Conservation (phyloP, 2,888 invertebrate genomes). For the Pristionchus japonicus region DNA sequence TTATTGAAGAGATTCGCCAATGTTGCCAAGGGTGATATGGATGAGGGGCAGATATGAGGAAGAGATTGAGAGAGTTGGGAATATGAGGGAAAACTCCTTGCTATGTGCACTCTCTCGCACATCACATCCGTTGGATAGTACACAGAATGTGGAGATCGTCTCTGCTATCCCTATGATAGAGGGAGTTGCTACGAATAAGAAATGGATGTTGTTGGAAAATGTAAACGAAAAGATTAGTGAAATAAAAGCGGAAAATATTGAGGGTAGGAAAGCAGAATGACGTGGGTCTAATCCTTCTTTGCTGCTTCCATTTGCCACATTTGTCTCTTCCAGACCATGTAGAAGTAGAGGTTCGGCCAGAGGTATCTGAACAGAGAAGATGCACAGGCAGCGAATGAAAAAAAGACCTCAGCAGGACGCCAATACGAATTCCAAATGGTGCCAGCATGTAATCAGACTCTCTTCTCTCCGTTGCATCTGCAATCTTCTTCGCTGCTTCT, state of each 20-base stretch:
- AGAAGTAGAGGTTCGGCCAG: slow-evolving; percentile 86
- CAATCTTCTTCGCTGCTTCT: slow-evolving; percentile 13
- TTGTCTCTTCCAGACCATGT: slow-evolving; percentile 76
- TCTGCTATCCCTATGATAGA: no score
- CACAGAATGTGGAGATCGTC: no score
- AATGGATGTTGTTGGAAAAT: no score
- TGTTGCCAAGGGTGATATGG: no score
- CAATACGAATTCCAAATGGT: background rate
- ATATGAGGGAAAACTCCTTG: no score
- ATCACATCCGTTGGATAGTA: no score
- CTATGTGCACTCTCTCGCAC: no score
- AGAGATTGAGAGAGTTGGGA: no score
- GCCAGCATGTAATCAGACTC: background rate
- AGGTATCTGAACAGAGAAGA: background rate
- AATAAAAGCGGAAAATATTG: background rate
- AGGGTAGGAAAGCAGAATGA: background rate
- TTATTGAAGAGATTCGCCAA: no score
- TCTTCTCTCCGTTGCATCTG: slow-evolving; percentile 3
- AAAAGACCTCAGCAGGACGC: slow-evolving; percentile 61
- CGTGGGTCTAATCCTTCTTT: background rate
- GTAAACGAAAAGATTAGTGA: background rate
- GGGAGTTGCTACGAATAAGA: no score
- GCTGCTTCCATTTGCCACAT: background rate
- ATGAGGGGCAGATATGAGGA: no score
- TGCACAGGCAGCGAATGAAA: background rate